These are phyloP conservation scores for Porites cylindrica DNA, from an alignment of 92 coral and sea anemone genomes.

Conservation along the genomic window DNA sequence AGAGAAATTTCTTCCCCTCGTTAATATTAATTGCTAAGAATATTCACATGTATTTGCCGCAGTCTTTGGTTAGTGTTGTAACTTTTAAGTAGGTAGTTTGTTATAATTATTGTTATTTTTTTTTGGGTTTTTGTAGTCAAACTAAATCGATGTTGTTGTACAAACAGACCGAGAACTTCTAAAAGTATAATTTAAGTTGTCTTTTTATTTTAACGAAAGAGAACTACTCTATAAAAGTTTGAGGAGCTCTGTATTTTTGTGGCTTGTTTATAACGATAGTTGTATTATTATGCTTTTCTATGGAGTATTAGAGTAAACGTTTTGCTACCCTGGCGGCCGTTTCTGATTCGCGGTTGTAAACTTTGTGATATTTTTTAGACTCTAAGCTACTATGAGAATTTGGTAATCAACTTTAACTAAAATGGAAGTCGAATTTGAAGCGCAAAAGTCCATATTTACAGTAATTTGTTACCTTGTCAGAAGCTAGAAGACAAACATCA, in stretches of 20 bases:
- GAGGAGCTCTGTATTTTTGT: not conserved
- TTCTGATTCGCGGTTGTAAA: too few species aligned
- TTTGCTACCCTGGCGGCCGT: too few species aligned
- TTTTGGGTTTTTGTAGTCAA: not conserved
- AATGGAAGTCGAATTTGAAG: not conserved
- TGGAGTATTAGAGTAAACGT: too few species aligned
- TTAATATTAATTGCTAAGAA: not conserved
- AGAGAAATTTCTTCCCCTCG: too few species aligned
- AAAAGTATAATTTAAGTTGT: slow-evolving; percentile 30
- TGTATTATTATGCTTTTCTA: too few species aligned
- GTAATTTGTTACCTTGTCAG: not conserved
- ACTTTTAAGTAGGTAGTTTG: too few species aligned
- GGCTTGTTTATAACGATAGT: not conserved
- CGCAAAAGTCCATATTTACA: not conserved
- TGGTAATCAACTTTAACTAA: too few species aligned
- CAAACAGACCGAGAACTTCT: not conserved
- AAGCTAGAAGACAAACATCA: not conserved
- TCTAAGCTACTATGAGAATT: too few species aligned
- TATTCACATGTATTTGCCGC: not conserved
- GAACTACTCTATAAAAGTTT: slow-evolving; percentile 30
- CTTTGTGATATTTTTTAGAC: too few species aligned
- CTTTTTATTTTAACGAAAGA: slow-evolving; percentile 25
- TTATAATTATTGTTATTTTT: not conserved
- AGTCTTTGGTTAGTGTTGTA: not conserved
- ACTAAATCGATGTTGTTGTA: not conserved